phyloP scores from a whole-genome alignment of 2,797 vertebrate species.

The Schizopygopsis pylzovi region DNA sequence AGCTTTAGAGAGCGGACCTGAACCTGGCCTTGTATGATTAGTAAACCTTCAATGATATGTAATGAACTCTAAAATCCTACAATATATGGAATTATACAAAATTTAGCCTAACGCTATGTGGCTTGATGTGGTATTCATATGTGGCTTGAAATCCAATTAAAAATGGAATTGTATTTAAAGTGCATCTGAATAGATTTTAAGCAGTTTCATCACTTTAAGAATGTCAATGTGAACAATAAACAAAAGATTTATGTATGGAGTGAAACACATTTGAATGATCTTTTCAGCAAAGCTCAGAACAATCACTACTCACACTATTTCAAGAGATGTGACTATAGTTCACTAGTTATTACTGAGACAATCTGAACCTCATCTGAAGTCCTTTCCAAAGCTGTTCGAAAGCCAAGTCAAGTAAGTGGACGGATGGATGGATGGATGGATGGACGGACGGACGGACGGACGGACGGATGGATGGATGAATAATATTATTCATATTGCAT shows the following conservation, averaged over 20 bases:
- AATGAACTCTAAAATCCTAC: neutral
- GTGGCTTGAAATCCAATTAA: neutral
- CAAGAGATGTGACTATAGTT: neutral
- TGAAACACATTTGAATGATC: neutral
- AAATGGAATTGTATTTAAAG: neutral
- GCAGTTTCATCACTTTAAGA: neutral
- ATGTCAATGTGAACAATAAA: neutral
- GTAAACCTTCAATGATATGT: neutral
- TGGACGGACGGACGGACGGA: no score
- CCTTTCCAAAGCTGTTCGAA: neutral
- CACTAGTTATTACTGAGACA: neutral
- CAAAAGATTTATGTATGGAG: neutral
- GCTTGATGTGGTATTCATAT: neutral
- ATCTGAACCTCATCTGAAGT: neutral
- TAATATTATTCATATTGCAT: no score
- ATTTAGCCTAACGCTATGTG: neutral
- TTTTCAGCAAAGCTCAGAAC: neutral
- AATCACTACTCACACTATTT: neutral
- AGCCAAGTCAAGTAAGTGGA: no score
- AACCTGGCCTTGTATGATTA: neutral
- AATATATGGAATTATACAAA: neutral
- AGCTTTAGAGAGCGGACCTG: neutral
- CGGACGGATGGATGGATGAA: no score
- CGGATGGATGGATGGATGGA: no score
- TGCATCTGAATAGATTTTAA: neutral